Conservation (phyloP, 2,888 invertebrate species). For the Molanna angustata region DNA sequence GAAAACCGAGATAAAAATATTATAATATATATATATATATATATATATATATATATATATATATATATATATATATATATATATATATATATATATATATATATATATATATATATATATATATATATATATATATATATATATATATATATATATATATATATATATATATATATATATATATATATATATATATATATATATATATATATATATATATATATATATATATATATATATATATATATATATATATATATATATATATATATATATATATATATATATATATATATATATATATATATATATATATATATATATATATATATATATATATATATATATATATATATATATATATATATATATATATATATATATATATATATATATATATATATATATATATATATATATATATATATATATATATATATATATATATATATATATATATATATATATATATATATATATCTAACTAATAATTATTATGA, state of each 20-base stretch:
- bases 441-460: conserved; percentile 8
- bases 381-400: too few species aligned
- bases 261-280: background rate
- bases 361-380: background rate
- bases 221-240: background rate
- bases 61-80: background rate
- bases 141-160: background rate
- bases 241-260: background rate
- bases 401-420: conserved; percentile 6
- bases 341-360: conserved; percentile 5
- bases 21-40: background rate
- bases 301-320: background rate
- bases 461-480: conserved; percentile 8
- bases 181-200: background rate
- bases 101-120: background rate
- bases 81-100: background rate
- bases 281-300: background rate
- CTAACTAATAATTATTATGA: background rate
- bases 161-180: background rate
- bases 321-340: conserved; percentile 4
- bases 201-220: background rate
- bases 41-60: background rate
- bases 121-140: background rate
- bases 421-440: conserved; percentile 8
- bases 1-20: too few species aligned